Evolutionary conservation across 2,888 invertebrate genomes (phyloP), one percentile per base, ranked within the genome.

Genomic region (Bedellia somnulentella): DNA sequence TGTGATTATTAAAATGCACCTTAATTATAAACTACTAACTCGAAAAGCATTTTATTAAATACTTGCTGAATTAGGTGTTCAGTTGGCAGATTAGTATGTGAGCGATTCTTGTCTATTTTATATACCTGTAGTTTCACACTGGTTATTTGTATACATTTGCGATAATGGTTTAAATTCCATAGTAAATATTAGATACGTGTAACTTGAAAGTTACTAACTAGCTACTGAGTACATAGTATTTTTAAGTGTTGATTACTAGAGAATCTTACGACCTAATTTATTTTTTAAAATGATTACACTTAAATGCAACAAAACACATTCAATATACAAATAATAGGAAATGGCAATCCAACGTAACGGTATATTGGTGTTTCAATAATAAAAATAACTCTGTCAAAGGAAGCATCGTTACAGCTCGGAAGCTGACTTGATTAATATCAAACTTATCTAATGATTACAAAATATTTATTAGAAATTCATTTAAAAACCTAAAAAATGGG

Each of bases 1-100:
- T 18, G n/a, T n/a, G n/a, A 57, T 58, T 59, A 51, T 67, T 64
- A 64, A 63, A 73, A 71, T 68, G 67, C 63, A 61, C 57, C 68
- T 70, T 68, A 70, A 44, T 44, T 56, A 66, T 68, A 68, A 70
- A 44, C 54, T 46, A 44, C 55, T 60, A 64, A 51, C 55, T 53
- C 15, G 56, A 60, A 58, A 51, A 49, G 48, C 31, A 27, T 21
- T 21, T n/a, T n/a, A n/a, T n/a, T n/a, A n/a, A n/a, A n/a, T n/a
- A n/a, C n/a, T n/a, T n/a, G n/a, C n/a, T n/a, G n/a, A n/a, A n/a
- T n/a, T n/a, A n/a, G n/a, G n/a, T n/a, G n/a, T n/a, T n/a, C n/a
- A n/a, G n/a, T n/a, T n/a, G n/a, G n/a, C n/a, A n/a, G n/a, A n/a
- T n/a, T n/a, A n/a, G n/a, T n/a, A n/a, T n/a, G n/a, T n/a, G n/a